Percentiles rank a stretch among this genome's conserved stretches.
Evolutionary conservation across 1,140 invertebrate species (phyloP).

Genomic region (Dreissena rostriformis): DNA sequence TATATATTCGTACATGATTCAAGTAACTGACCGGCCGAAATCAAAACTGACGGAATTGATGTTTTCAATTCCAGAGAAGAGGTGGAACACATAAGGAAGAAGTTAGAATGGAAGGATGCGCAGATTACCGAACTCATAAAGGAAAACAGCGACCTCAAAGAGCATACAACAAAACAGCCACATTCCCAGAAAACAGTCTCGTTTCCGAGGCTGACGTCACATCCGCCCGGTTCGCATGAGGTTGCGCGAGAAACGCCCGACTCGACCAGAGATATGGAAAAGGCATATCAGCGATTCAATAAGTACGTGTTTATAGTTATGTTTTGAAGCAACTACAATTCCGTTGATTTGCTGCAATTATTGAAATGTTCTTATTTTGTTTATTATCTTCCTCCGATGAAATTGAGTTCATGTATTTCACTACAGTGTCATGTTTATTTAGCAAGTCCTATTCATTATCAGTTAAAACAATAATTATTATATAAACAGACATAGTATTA

Average conservation of each 20-base stretch:
- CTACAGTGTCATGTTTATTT: too few relatives aligned
- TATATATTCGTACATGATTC: too few relatives aligned
- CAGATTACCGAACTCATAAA: conserved; percentile 50
- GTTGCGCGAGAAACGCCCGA: conserved; percentile 31
- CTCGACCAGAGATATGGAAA: conserved; percentile 39
- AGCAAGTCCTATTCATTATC: too few relatives aligned
- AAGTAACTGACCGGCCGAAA: too few relatives aligned
- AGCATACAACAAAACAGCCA: background rate
- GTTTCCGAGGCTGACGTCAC: conserved; percentile 7
- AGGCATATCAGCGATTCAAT: conserved; percentile 39
- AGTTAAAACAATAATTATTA: too few relatives aligned
- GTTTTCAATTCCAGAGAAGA: conserved; percentile 41
- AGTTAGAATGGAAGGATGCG: conserved; percentile 55
- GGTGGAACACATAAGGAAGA: conserved; percentile 53
- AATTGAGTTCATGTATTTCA: too few relatives aligned
- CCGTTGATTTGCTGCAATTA: too few relatives aligned
- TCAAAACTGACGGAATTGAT: too few relatives aligned
- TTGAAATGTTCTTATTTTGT: too few relatives aligned
- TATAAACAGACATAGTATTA: too few relatives aligned
- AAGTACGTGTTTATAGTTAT: conserved; percentile 9
- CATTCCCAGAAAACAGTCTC: background rate
- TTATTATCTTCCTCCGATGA: too few relatives aligned
- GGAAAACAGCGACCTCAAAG: conserved; percentile 13
- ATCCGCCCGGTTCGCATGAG: background rate
- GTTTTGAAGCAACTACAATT: too few relatives aligned